Conservation (phyloP, 2,797 vertebrate species). For the Petrocephalus sullivani region DNA sequence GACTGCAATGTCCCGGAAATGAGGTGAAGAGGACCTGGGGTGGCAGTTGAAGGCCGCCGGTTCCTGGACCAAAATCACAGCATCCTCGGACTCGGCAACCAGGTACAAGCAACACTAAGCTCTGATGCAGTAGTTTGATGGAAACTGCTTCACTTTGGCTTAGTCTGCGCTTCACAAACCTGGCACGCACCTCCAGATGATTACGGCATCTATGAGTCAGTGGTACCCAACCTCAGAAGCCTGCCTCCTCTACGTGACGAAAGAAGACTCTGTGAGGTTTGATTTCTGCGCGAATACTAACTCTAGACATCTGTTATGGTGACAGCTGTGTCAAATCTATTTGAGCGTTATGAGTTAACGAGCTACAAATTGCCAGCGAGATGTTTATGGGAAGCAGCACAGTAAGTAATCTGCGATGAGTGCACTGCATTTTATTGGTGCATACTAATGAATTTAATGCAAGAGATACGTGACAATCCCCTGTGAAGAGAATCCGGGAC, state of each 20-base stretch:
- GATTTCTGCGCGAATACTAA: not conserved
- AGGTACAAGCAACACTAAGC: not conserved
- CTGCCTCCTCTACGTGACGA: not conserved
- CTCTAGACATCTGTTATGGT: not conserved
- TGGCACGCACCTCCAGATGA: not conserved
- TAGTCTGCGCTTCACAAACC: not conserved
- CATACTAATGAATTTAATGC: not conserved
- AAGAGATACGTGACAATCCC: conserved; percentile 33
- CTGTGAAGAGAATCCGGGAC: conserved; percentile 26
- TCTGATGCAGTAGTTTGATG: not conserved
- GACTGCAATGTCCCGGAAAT: conserved; percentile 44
- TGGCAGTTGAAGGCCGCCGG: conserved; percentile 30
- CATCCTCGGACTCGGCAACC: not conserved
- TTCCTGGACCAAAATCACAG: conserved; percentile 20
- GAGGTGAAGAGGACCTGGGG: conserved; percentile 8
- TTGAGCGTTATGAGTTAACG: not conserved
- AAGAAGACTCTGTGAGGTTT: not conserved
- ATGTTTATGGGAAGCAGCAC: not conserved
- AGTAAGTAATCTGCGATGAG: not conserved
- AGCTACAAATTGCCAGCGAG: not conserved
- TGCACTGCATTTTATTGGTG: not conserved
- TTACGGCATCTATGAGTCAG: not conserved
- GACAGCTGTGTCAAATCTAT: not conserved
- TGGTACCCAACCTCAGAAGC: not conserved
- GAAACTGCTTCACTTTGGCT: not conserved